Evolutionary conservation across 2,888 invertebrate genomes (phyloP), one percentile per base, ranked within the genome.

Genomic region (Agrenia bidenticulata): DNA sequence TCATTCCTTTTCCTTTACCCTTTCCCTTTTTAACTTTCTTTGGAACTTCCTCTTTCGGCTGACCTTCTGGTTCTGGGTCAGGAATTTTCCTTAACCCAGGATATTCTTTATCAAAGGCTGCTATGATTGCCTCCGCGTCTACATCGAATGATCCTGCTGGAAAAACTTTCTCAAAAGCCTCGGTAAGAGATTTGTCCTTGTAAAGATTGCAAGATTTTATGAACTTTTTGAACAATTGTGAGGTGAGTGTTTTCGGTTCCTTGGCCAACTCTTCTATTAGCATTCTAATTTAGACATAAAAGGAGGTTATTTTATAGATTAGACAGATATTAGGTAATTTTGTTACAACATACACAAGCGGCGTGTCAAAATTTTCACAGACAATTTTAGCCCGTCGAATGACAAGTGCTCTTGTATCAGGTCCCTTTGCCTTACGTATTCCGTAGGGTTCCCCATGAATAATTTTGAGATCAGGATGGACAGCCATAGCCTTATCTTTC

Each of bases 311-410:
- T n/a, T 71, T 24, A 72, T 74, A 50, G 2, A 62, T 7, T 32
- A 32, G 4, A 45, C 5, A 45, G 5, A 32, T 32, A 45, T n/a
- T n/a, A 9, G 4, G 15, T 19, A 45, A 9, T 4, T 45, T 45
- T 45, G 15, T 19, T 45, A 32, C 50, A 32, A 24, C 65, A 57
- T 74, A 74, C 74, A 67, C 69, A 11, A 75, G 49, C n/a, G 73
- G 68, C 2, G 75, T 75, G 41, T 66, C 73, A 64, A 82, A 81
- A 70, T 78, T 81, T 77, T 79, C 79, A 7, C 82, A 80, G 50
- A 84, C 79, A 65, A 79, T 81, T 70, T 80, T 80, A 4, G 83
- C 83, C 65, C 84, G 79, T 61, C 80, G 79, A 37, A 85, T 81
- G 45, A 83, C 77, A 60, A 85, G 72, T 70, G 79, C 79, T 45